phyloP scores from a whole-genome alignment of 2,888 invertebrate species.

The Melipona beecheii region DNA sequence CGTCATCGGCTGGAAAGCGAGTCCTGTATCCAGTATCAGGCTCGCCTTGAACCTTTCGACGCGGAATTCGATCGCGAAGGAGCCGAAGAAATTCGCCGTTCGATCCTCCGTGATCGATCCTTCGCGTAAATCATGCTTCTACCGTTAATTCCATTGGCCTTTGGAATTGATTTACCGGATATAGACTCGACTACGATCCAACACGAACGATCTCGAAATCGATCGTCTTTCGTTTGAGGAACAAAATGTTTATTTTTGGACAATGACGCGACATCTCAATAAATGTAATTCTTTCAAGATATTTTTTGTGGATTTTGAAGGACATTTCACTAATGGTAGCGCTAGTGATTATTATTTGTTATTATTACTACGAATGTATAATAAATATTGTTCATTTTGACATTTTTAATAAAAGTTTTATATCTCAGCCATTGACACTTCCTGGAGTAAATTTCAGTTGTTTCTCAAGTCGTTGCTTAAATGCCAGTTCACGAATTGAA shows the following conservation, averaged over 20 bases:
- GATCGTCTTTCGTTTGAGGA: neutral
- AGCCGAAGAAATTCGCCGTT: slow-evolving; percentile 29
- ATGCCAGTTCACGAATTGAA: neutral
- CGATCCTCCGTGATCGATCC: slow-evolving; percentile 18
- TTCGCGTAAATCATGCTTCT: slow-evolving; percentile 5
- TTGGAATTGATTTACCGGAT: neutral
- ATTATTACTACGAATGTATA: too few species aligned
- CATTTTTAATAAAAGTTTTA: neutral
- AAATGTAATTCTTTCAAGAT: too few species aligned
- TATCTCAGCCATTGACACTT: too few species aligned
- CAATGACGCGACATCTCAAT: neutral
- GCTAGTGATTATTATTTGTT: too few species aligned
- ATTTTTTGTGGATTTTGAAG: too few species aligned
- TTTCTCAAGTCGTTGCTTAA: neutral
- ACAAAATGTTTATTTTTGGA: neutral
- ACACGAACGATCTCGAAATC: neutral
- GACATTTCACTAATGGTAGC: too few species aligned
- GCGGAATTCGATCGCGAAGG: slow-evolving; percentile 63
- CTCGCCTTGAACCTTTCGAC: slow-evolving; percentile 71
- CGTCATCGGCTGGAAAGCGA: slow-evolving; percentile 44
- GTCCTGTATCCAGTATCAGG: slow-evolving; percentile 57
- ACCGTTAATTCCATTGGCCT: slow-evolving; percentile 38
- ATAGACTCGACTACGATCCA: neutral
- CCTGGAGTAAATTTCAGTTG: too few species aligned
- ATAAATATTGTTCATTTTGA: too few species aligned